Conservation (phyloP, 2,113 vertebrate genomes). For the Glaucidium brasilianum region DNA sequence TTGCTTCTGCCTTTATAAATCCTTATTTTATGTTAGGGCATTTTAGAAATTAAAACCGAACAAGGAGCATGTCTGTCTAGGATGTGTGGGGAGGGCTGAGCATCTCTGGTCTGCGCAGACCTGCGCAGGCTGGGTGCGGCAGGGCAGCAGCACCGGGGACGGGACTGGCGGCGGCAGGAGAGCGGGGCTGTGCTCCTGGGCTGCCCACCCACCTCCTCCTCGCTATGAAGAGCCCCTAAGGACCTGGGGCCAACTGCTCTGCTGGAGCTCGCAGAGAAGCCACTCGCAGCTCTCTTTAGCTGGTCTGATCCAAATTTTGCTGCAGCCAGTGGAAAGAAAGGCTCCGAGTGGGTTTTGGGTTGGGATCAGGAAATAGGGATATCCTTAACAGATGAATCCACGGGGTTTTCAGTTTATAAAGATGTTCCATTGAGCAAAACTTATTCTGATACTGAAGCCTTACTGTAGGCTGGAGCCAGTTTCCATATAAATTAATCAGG, state of each 20-base stretch:
- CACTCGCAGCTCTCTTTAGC: not conserved
- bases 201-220: not conserved
- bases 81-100: not conserved
- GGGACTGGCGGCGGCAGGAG: not conserved
- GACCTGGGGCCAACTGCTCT: not conserved
- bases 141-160: rapidly evolving
- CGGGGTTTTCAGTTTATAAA: not conserved
- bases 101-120: not conserved
- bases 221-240: not conserved
- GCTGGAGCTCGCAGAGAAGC: not conserved
- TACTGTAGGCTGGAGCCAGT: not conserved
- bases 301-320: not conserved
- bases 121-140: not conserved
- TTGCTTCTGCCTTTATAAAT: not conserved
- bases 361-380: not conserved
- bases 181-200: not conserved
- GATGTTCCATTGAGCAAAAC: not conserved
- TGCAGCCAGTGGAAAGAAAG: not conserved
- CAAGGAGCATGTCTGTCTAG: not conserved
- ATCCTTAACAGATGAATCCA: not conserved
- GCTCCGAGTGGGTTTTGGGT: not conserved
- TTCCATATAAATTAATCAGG: not conserved
- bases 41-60: not conserved
- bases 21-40: not conserved
- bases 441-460: not conserved